A percentile compares a stretch with the other conserved stretches of the same genome.
phyloP scores from a whole-genome alignment of 2,888 invertebrate species.

The Nysson spinosus region DNA sequence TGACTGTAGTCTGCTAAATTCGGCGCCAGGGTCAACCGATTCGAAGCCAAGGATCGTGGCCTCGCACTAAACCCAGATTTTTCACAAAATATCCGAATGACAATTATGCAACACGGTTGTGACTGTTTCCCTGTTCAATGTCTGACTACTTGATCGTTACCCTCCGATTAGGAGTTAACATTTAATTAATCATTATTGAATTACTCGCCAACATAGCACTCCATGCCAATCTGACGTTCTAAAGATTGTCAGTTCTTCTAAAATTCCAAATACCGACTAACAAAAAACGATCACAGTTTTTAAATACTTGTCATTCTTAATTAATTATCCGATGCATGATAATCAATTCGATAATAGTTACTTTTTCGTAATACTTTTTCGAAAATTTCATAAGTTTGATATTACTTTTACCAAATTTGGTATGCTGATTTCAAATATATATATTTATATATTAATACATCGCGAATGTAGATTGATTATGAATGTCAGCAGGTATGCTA shows the following conservation, averaged over 20 bases:
- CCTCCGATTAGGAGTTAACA: constrained; percentile 21
- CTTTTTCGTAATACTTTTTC: neutral
- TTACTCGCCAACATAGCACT: constrained; percentile 19
- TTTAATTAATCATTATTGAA: constrained; percentile 45
- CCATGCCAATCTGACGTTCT: constrained; percentile 25
- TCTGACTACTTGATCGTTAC: constrained; percentile 13
- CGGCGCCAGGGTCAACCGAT: constrained; percentile 74
- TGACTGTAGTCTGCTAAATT: constrained; percentile 76
- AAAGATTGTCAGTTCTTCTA: constrained; percentile 5
- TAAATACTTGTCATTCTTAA: no score
- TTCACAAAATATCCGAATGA: constrained; percentile 34
- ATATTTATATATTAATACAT: neutral
- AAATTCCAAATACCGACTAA: constrained; percentile 20
- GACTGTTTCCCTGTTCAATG: constrained; percentile 6
- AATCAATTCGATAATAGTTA: no score
- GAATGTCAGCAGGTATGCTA: neutral
- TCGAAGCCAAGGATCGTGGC: constrained; percentile 69
- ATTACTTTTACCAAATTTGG: neutral
- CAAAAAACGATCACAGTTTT: no score
- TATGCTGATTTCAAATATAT: neutral
- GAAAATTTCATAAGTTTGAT: neutral
- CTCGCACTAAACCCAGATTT: constrained; percentile 28
- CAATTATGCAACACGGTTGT: constrained; percentile 48
- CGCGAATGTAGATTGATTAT: neutral
- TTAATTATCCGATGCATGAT: no score